phyloP scores from a whole-genome alignment of 2,888 invertebrate genomes.

The Apamea sordens region DNA sequence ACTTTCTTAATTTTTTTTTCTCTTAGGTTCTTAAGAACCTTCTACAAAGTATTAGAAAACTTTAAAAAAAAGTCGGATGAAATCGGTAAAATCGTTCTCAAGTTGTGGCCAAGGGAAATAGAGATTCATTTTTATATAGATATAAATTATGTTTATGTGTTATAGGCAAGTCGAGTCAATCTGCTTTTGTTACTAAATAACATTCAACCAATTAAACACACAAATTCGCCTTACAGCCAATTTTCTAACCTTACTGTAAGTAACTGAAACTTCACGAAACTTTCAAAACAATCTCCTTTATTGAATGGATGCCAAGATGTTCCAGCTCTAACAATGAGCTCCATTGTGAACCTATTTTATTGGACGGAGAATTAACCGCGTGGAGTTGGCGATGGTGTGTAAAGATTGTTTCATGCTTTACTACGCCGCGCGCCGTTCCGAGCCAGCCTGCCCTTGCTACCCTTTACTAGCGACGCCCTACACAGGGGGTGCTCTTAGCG shows the following conservation, averaged over 20 bases:
- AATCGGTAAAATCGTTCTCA: no score
- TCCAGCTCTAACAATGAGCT: conserved; percentile 10
- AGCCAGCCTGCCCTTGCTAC: no score
- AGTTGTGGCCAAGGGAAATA: no score
- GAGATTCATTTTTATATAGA: no score
- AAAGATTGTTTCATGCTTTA: background rate
- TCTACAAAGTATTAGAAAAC: no score
- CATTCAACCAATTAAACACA: background rate
- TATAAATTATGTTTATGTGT: no score
- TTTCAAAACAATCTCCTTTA: conserved; percentile 20
- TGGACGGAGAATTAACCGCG: background rate
- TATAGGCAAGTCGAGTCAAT: background rate
- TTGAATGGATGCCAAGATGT: conserved; percentile 37
- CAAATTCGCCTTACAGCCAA: background rate
- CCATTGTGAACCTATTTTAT: conserved; percentile 13
- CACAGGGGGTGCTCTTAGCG: no score
- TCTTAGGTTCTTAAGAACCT: no score
- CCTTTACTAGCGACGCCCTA: no score
- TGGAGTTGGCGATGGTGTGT: background rate
- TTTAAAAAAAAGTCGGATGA: no score
- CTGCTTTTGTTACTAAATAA: background rate
- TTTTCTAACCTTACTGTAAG: background rate
- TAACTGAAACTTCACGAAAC: conserved; percentile 1
- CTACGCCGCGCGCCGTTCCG: background rate
- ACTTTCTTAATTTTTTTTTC: no score